phyloP scores from a whole-genome alignment of 53 echinoderm and acorn worm species.

The Astropecten irregularis region DNA sequence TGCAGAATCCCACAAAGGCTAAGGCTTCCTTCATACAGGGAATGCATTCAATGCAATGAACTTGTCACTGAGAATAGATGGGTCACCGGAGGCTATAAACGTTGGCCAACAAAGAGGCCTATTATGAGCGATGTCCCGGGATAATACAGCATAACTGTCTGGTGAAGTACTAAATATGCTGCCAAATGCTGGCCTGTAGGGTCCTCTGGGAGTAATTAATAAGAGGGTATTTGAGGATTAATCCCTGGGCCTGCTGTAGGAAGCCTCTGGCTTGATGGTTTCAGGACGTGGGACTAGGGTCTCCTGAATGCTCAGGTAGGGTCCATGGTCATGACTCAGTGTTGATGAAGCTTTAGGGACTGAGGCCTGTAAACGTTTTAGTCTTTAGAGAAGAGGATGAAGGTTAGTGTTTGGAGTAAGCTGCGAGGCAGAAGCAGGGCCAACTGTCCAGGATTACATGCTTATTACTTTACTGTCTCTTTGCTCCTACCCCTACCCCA shows the following conservation, averaged over 20 bases:
- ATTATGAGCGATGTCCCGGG: neutral
- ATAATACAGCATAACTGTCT: neutral
- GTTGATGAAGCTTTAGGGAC: neutral
- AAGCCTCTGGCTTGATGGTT: no score
- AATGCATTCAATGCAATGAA: neutral
- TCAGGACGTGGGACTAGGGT: no score
- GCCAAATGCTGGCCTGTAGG: neutral
- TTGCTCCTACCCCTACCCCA: no score
- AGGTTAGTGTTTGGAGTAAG: no score
- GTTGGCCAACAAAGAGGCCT: neutral
- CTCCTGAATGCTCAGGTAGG: no score
- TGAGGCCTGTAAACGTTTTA: no score
- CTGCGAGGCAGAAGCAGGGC: no score
- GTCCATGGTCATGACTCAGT: neutral
- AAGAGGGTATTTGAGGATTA: neutral
- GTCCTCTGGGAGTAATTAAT: neutral
- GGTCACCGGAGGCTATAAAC: constrained; percentile 24
- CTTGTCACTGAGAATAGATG: neutral
- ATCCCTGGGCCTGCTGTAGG: neutral
- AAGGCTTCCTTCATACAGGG: no score
- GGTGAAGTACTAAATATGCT: constrained; percentile 43
- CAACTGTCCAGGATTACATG: no score
- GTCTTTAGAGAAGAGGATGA: no score
- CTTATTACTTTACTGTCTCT: no score
- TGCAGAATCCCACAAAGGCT: no score